Evolutionary conservation across 2,888 invertebrate genomes (phyloP).

Genomic region (Aphelenchoides bicaudatus): DNA sequence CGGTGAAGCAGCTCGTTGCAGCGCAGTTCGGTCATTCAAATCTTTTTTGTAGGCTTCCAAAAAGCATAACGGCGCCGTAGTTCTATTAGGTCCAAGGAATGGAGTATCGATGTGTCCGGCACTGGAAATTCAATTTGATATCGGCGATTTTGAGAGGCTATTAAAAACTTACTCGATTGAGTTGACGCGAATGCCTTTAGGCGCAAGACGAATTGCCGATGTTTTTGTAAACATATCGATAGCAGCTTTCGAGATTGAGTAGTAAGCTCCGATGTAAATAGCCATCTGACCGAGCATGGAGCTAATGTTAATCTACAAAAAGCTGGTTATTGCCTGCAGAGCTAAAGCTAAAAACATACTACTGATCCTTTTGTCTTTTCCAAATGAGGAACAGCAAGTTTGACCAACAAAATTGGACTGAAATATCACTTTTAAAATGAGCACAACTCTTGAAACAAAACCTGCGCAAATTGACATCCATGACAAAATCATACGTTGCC

Average conservation of each 20-base stretch:
- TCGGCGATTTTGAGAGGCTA: background rate
- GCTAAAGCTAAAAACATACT: slow-evolving; percentile 18
- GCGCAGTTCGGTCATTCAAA: background rate
- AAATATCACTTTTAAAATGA: background rate
- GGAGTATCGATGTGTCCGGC: slow-evolving; percentile 21
- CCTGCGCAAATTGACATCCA: slow-evolving; percentile 22
- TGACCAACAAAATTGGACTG: slow-evolving; percentile 4
- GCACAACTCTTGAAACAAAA: slow-evolving; percentile 7
- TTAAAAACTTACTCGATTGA: slow-evolving; percentile 19
- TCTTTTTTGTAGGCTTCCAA: slow-evolving; percentile 17
- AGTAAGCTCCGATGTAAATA: slow-evolving; percentile 11
- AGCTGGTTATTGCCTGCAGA: background rate
- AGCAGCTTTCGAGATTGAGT: slow-evolving; percentile 5
- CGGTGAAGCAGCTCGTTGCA: slow-evolving; percentile 15
- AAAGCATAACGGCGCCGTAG: slow-evolving; percentile 11
- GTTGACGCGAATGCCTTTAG: slow-evolving; percentile 24
- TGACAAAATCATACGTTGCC: slow-evolving; percentile 17
- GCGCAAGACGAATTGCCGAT: slow-evolving; percentile 18
- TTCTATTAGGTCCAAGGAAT: slow-evolving; percentile 16
- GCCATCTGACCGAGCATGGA: background rate
- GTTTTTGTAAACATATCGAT: slow-evolving; percentile 7
- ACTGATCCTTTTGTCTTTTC: slow-evolving; percentile 21
- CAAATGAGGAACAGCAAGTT: slow-evolving; percentile 22
- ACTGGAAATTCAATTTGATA: background rate
- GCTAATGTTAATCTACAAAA: slow-evolving; percentile 4